Percentiles rank a stretch among this genome's conserved stretches.
These are phyloP conservation scores for Dromococcyx pavoninus DNA, from an alignment of 2,797 vertebrate species.

Conservation along the genomic window DNA sequence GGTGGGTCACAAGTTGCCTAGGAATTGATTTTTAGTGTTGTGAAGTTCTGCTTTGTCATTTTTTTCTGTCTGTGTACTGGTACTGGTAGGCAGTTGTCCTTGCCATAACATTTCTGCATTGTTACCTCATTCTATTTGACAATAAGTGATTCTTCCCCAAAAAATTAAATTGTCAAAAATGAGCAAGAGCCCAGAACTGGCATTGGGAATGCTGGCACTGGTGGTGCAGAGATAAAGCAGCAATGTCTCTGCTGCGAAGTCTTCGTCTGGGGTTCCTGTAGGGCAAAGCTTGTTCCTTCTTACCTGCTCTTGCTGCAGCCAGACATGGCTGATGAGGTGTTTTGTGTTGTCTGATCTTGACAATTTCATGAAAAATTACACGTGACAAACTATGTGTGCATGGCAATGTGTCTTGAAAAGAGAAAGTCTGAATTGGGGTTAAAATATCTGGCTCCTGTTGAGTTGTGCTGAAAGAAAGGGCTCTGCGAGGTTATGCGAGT, in stretches of 20 bases:
- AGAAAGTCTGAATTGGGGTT: background rate
- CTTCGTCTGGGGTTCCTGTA: background rate
- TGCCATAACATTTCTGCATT: accelerated
- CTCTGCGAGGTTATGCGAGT: background rate
- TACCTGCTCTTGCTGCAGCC: accelerated
- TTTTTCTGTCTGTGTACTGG: background rate
- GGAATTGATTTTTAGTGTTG: background rate
- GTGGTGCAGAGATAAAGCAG: background rate
- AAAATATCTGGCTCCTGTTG: background rate
- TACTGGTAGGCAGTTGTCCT: background rate
- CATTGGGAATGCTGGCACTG: background rate
- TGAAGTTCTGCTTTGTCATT: background rate
- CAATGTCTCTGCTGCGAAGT: background rate
- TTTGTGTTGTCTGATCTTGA: background rate
- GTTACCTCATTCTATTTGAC: background rate
- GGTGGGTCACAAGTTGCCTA: background rate
- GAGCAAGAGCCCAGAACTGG: background rate
- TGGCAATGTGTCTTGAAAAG: background rate
- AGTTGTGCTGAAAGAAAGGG: background rate
- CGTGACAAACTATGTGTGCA: accelerated
- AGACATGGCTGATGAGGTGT: accelerated
- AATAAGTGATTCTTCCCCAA: background rate
- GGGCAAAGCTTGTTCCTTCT: background rate
- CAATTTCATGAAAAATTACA: background rate
- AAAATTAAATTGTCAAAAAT: accelerated